Evolutionary conservation across 1,140 invertebrate species (phyloP).

Genomic region (Hyphantria cunea): DNA sequence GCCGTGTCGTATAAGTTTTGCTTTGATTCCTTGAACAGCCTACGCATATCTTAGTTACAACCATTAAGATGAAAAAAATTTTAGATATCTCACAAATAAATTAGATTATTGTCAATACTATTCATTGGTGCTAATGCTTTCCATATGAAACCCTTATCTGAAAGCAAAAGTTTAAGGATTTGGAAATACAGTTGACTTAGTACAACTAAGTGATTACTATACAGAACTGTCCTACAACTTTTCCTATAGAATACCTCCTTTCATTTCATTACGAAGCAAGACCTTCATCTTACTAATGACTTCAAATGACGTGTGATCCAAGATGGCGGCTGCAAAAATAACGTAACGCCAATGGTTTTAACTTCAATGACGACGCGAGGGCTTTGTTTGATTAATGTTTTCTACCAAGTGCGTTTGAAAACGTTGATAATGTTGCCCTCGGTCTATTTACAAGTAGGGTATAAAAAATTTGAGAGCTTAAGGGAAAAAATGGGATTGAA

Average conservation of each 20-base stretch:
- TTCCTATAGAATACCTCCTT: neutral
- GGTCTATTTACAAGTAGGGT: neutral
- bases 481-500: neutral
- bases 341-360: slow-evolving; percentile 14
- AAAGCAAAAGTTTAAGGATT: too few relatives aligned
- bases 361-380: neutral
- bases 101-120: too few relatives aligned
- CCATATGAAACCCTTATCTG: too few relatives aligned
- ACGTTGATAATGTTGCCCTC: neutral
- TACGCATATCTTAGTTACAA: too few relatives aligned
- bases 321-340: slow-evolving; percentile 17
- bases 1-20: too few relatives aligned
- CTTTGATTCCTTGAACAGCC: too few relatives aligned
- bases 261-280: neutral
- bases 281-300: slow-evolving; percentile 7
- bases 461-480: neutral
- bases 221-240: neutral
- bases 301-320: slow-evolving; percentile 13
- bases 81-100: too few relatives aligned
- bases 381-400: slow-evolving; percentile 9
- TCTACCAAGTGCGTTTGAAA: neutral
- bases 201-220: neutral
- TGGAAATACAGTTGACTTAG: too few relatives aligned
- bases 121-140: too few relatives aligned
- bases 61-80: too few relatives aligned